These are phyloP conservation scores for Varanus salvator DNA, from an alignment of 2,113 vertebrate species.

Conservation along the genomic window DNA sequence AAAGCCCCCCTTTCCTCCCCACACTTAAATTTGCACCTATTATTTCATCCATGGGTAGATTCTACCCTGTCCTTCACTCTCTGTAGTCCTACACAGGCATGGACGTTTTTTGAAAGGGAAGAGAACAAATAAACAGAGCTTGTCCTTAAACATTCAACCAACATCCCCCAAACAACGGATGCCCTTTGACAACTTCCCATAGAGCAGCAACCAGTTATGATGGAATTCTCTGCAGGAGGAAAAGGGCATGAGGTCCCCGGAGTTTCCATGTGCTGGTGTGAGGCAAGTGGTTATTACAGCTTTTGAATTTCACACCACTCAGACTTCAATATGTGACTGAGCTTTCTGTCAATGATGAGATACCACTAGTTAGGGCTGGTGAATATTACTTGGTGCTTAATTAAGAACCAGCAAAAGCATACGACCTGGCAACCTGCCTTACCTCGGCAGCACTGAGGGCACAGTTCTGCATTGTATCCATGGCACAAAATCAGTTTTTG, in stretches of 20 bases:
- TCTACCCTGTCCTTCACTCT: not conserved
- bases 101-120: not conserved
- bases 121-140: not conserved
- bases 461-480: not conserved
- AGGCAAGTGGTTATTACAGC: not conserved
- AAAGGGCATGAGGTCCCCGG: not conserved
- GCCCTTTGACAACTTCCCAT: not conserved
- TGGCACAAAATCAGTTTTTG: not conserved
- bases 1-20: not conserved
- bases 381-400: not conserved
- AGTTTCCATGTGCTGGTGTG: not conserved
- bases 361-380: not conserved
- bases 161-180: too few species aligned
- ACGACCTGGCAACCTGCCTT: not conserved
- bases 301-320: constrained; percentile 13
- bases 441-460: not conserved
- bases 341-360: constrained; percentile 7
- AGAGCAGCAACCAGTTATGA: not conserved
- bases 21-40: not conserved
- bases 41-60: not conserved
- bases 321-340: not conserved
- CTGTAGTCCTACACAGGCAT: not conserved
- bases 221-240: not conserved
- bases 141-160: not conserved
- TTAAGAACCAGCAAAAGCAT: not conserved